Percentiles rank a stretch among this genome's conserved stretches.
These are phyloP conservation scores for Parnassius glacialis DNA, from an alignment of 2,888 invertebrate species.

Conservation along the genomic window DNA sequence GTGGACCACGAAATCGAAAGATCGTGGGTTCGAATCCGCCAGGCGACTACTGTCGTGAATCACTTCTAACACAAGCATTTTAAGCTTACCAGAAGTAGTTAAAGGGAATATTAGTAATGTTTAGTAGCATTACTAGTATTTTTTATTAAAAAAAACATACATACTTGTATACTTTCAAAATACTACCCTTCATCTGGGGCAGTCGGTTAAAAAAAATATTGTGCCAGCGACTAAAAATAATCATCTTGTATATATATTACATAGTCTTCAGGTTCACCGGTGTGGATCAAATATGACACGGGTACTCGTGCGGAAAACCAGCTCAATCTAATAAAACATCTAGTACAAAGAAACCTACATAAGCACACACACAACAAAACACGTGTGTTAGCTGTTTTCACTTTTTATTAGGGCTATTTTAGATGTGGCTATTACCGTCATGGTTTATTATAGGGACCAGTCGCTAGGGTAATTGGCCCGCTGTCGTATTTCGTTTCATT, in stretches of 20 bases:
- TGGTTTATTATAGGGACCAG: slow-evolving; percentile 32
- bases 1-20: too few species aligned
- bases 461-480: slow-evolving; percentile 27
- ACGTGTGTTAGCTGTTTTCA: slow-evolving; percentile 38
- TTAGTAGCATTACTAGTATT: too few species aligned
- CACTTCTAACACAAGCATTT: too few species aligned
- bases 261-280: slow-evolving; percentile 11
- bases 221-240: not conserved
- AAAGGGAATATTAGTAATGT: too few species aligned
- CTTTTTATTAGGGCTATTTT: slow-evolving; percentile 50
- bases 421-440: slow-evolving; percentile 36
- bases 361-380: slow-evolving; percentile 8
- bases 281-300: slow-evolving; percentile 14
- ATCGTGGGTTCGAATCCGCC: too few species aligned
- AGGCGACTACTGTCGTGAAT: too few species aligned
- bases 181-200: too few species aligned
- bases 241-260: not conserved
- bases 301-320: slow-evolving; percentile 1
- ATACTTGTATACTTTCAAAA: too few species aligned
- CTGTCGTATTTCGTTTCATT: slow-evolving; percentile 12
- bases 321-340: slow-evolving; percentile 10
- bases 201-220: not conserved
- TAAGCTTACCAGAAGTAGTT: too few species aligned
- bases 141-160: too few species aligned
- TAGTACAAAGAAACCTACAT: slow-evolving; percentile 7